Conservation (phyloP, 2,113 vertebrate genomes). For the Pelusios castaneus region DNA sequence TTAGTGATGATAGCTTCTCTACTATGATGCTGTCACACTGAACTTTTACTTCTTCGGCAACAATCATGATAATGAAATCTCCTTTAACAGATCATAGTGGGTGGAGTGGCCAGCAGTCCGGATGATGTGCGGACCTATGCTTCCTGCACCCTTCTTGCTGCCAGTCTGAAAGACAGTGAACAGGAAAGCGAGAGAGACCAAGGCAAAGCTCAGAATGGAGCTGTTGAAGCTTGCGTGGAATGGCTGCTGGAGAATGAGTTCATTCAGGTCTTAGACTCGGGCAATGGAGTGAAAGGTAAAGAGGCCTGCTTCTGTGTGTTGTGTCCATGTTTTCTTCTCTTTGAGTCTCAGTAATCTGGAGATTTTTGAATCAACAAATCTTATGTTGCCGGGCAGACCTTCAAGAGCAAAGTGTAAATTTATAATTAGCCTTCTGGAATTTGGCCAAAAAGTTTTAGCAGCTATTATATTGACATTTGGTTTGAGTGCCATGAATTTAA, state of each 20-base stretch:
- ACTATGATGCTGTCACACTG: neutral
- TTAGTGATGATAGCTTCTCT: neutral
- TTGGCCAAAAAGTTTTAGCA: neutral
- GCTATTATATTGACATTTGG: neutral
- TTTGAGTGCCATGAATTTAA: neutral
- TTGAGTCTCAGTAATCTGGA: neutral
- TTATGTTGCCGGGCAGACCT: neutral
- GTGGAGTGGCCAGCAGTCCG: slow-evolving; percentile 89
- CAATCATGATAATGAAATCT: slow-evolving; percentile 32
- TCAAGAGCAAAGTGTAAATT: neutral
- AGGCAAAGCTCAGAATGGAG: slow-evolving; percentile 72
- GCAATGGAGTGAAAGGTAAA: slow-evolving; percentile 76
- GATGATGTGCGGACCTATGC: slow-evolving; percentile 89
- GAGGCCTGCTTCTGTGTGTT: neutral
- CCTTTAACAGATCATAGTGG: slow-evolving; percentile 89
- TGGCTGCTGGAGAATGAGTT: slow-evolving; percentile 97
- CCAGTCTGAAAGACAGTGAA: slow-evolving; percentile 73
- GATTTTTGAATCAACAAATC: neutral
- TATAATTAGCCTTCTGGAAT: neutral
- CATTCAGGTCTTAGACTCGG: slow-evolving; percentile 83
- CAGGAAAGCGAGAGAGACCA: slow-evolving; percentile 51
- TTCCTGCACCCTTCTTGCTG: slow-evolving; percentile 91
- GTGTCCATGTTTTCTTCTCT: neutral
- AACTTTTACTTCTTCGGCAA: slow-evolving; percentile 2
- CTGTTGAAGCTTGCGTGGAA: slow-evolving; percentile 87